phyloP scores from a whole-genome alignment of 2,113 vertebrate genomes.

The Hyperopisus bebe region DNA sequence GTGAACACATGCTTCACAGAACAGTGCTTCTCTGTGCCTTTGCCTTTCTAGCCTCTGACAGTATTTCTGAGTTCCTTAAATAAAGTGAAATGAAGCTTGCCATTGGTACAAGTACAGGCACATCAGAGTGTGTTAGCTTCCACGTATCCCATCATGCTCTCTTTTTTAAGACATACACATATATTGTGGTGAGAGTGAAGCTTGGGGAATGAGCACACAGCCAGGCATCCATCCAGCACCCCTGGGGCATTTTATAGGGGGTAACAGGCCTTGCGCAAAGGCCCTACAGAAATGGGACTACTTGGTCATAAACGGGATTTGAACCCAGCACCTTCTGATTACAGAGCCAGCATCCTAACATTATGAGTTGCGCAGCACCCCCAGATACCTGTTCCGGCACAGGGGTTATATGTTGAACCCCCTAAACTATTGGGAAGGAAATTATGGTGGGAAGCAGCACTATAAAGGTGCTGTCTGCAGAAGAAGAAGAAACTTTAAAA shows the following conservation, averaged over 20 bases:
- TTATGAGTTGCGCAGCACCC: no score
- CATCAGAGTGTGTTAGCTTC: neutral
- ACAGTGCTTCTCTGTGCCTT: neutral
- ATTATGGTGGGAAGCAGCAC: neutral
- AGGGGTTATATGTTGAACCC: neutral
- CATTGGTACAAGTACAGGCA: neutral
- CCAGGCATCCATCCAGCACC: neutral
- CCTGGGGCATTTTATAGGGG: neutral
- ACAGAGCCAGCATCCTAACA: neutral
- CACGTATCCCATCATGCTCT: neutral
- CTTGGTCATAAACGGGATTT: neutral
- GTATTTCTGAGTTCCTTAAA: neutral
- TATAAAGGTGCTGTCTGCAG: neutral
- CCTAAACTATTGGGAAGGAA: neutral
- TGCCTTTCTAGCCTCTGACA: neutral
- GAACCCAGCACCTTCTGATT: neutral
- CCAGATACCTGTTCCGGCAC: neutral
- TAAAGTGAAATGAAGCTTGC: neutral
- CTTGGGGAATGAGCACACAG: neutral
- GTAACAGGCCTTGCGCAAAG: neutral
- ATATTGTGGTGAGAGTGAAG: neutral
- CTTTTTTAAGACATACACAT: neutral
- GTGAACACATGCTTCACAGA: neutral
- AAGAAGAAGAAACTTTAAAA: neutral
- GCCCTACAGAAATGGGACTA: neutral